Evolutionary conservation across 2,797 vertebrate genomes (phyloP).

Genomic region (Hippopotamyrus pictus): DNA sequence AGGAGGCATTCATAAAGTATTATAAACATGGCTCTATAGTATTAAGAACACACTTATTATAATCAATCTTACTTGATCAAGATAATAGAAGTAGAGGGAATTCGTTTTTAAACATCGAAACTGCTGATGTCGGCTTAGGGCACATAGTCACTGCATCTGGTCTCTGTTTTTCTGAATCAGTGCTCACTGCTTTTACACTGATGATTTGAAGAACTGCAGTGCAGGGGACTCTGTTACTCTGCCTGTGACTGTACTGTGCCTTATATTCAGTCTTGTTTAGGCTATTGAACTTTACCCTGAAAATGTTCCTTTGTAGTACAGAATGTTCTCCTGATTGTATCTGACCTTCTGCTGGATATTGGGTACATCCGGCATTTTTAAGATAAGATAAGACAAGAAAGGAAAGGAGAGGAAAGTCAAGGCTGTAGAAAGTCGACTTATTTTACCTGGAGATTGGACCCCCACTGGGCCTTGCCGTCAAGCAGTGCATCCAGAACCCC

Average conservation of each 20-base stretch:
- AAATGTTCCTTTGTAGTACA: not conserved
- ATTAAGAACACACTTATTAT: not conserved
- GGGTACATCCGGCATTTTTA: not conserved
- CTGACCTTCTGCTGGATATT: not conserved
- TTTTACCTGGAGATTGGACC: slow-evolving; percentile 89
- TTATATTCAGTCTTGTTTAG: not conserved
- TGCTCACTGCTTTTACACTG: not conserved
- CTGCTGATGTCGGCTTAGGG: not conserved
- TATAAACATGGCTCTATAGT: too few relatives aligned
- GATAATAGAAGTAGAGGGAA: not conserved
- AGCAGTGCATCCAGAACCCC: slow-evolving; percentile 84
- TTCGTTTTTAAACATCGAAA: not conserved
- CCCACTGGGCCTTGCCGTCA: slow-evolving; percentile 97
- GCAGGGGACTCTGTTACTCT: not conserved
- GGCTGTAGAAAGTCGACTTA: not conserved
- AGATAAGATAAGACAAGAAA: not conserved
- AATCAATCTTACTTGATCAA: not conserved
- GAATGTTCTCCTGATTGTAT: not conserved
- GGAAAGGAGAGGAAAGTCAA: not conserved
- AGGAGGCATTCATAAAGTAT: too few relatives aligned
- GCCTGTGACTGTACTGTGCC: not conserved
- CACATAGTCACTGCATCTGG: not conserved
- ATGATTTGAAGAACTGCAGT: not conserved
- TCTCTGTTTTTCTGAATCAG: not conserved
- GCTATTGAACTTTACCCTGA: not conserved